Base-by-base conservation (phyloP, 2,797 vertebrate genomes). In the Silurus aristotelis region DNA sequence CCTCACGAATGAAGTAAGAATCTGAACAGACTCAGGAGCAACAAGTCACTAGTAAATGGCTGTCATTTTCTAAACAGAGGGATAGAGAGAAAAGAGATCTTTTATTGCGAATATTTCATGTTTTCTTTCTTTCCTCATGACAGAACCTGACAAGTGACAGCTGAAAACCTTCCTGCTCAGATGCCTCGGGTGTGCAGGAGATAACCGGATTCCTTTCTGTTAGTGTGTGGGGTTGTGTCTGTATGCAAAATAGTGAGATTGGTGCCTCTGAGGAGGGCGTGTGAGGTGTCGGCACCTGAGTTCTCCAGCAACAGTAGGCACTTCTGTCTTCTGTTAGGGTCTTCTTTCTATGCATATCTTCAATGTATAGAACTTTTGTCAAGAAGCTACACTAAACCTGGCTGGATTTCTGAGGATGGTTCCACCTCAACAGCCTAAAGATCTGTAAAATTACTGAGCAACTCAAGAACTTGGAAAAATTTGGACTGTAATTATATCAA, bases 111-210 rank as follows among this genome's bases (percentile, higher is more conserved):
- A 78, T 61, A 60, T 78, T 78, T 78, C 27, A 60, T 78, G 75
- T 61, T 78, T 6, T 6, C 27, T 60, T 56, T 61, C 55, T 38
- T 60, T 76, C 56, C 27, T 77, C 56, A 0, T 43, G 75, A 78
- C 75, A 38, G 55, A 71, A 61, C 17, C 75, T 78, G 75, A 78
- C 75, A 78, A 38, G 27, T 43, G 75, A 78, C 56, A 38, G 56
- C 75, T 61, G 56, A 61, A 78, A 38, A 31, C 2, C 73, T 56
- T 22, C 27, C 27, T 5, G 31, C 75, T 78, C 75, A 60, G 75
- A 78, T 22, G 75, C 56, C 75, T 78, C 56, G 12, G 75, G 75
- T 12, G 56, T 61, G 55, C 56, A 7, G 55, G 27, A 78, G 75
- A 77, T 14, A 56, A 13, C 5, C 73, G 6, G 52, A 20, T 52